Evolutionary conservation across 2,888 invertebrate species (phyloP), one percentile per base, ranked within the genome.

Genomic region (Tillus elongatus): DNA sequence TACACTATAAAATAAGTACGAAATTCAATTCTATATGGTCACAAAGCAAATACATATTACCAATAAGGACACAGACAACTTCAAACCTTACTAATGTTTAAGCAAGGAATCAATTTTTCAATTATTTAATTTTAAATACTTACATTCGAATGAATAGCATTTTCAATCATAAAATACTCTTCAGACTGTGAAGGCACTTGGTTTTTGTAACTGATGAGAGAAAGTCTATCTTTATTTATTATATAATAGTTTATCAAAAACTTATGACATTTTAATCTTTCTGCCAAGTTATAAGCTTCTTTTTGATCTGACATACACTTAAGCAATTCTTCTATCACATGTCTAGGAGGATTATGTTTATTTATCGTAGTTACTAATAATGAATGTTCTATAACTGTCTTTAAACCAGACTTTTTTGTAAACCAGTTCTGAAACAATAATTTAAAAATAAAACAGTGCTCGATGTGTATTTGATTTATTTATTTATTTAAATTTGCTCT

Each of bases 81-180:
- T n/a, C n/a, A n/a, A n/a, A n/a, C n/a, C n/a, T n/a, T n/a, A n/a
- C n/a, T n/a, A n/a, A n/a, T n/a, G n/a, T n/a, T n/a, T n/a, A n/a
- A n/a, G n/a, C n/a, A n/a, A n/a, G n/a, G n/a, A n/a, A n/a, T n/a
- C n/a, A n/a, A n/a, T n/a, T n/a, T n/a, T n/a, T n/a, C n/a, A n/a
- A n/a, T n/a, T n/a, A n/a, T n/a, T n/a, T n/a, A n/a, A n/a, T n/a
- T n/a, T 33, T 31, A 33, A 35, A 13, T 35, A 44, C 43, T 47
- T 48, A 57, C 53, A 28, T 45, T 34, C 33, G 52, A 49, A 37
- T 50, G 52, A 0, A 87, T 60, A 2, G 77, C 75, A 52, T 78
- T 82, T 50, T 85, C 84, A 26, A 82, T 82, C 40, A 82, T 72
- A 49, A 80, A 77, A 49, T 78, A 79, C 52, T 82, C 82, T 49